Evolutionary conservation across 2,888 invertebrate species (phyloP), one percentile per base, ranked within the genome.

Genomic region (Baronia brevicornis): DNA sequence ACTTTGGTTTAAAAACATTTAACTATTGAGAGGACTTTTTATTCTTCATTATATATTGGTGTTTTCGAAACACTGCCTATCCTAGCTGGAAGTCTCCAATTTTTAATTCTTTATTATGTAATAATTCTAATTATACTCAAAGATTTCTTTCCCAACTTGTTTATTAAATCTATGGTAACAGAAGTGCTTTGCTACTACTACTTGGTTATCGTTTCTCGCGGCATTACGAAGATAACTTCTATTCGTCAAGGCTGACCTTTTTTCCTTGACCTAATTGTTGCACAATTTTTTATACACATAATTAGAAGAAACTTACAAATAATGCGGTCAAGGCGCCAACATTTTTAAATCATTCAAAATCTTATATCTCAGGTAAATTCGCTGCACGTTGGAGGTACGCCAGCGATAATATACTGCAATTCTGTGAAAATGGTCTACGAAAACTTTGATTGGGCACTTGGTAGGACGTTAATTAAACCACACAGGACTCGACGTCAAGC

Each of bases 241-340:
- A 49, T 59, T 53, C 54, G 64, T 68, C 70, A 71, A 73, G 67
- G 71, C 62, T 68, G 56, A 38, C 28, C 39, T 42, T 41, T 37
- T 54, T 65, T 58, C 69, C 68, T 72, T 75, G 73, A 71, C 69
- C 68, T 33, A 39, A 53, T 49, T 49, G 57, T 72, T 71, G 61
- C 68, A 60, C 70, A 75, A 75, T 55, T 54, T 41, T 45, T 21
- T 30, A 35, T 30, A 22, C 17, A 20, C 5, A 56, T 54, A 27
- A 22, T 28, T 26, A 60, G 46, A 53, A 50, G 53, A 58, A 55
- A 53, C 43, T 37, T 46, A 46, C 34, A 32, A 39, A 37, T 38
- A 48, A 53, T 44, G 43, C 38, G 57, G 61, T 62, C 61, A 68
- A 62, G 61, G 61, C 37, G 35, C 27, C 22, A 21, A 22, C 14